Base-by-base conservation (phyloP, 1,140 invertebrate genomes). In the Drosophila melanica region DNA sequence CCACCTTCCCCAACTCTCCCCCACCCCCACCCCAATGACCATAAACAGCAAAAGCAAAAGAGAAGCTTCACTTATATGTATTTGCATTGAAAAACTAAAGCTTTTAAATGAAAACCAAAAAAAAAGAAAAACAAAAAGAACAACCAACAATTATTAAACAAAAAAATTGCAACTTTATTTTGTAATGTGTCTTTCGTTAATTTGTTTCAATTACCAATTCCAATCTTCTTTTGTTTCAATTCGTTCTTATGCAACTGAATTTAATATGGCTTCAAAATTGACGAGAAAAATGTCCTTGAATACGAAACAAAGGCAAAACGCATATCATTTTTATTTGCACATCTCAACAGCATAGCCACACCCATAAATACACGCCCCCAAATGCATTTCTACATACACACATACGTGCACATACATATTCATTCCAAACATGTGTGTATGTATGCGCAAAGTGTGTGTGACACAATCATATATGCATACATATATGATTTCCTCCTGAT, bases 111-210 rank as follows among this genome's bases (percentile, higher is more conserved):
- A 48, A 48, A 47, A 27, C 5, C 35, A 18, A 50, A 51, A 44
- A 47, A 47, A 47, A 27, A 5, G 33, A 18, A 50, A 51, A 44
- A 44, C 51, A 69, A 54, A 42, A 66, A 37, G 33, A 68, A 67
- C 73, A 73, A n/a, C n/a, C 60, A 53, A 47, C 23, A 69, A 50
- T 60, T 76, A 59, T 76, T 44, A 55, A 80, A 77, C 1, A 48
- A 44, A 48, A 44, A 37, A 78, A 81, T 62, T 77, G 51, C 70
- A 73, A 64, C 41, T 55, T 77, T 74, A 39, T 69, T 70, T 78
- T 73, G 47, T 45, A 81, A 66, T 66, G 71, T 63, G 63, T 79
- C 45, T 81, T 79, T 73, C 64, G 45, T 82, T 73, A 27, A 47
- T 58, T 63, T 81, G 39, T 62, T 53, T 54, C 8, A 51, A 58